Base-by-base conservation (phyloP, 53 echinoderm and acorn worm genomes). In the Stichopus horrens region DNA sequence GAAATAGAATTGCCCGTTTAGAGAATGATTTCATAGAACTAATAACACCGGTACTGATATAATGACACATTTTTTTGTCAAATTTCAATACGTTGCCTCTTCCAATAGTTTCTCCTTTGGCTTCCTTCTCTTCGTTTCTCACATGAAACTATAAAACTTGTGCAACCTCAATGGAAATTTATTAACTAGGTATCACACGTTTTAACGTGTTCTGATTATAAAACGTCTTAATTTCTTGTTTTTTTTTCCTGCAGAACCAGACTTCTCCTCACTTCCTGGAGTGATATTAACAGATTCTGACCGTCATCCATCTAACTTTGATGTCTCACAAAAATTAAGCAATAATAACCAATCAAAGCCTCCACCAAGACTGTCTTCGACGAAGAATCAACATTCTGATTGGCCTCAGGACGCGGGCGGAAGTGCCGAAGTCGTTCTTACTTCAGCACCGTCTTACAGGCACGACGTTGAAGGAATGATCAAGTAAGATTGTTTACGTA, bases 341-440 rank as follows among this genome's bases (percentile, higher is more conserved):
- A 81, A 81, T 81, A 81, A 81, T 81, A 81, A 58, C 81, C 56
- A 81, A 81, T 20, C 81, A 81, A 55, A 23, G 58, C 81, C 81
- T 56, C 21, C 81, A 81, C 57, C 81, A 11, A 58, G 81, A 22
- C 56, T 18, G 21, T 81, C 58, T 58, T 81, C 81, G 21, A 22
- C 14, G 51, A 54, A 51, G 81, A 81, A 58, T 2, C 81, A 81
- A 57, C 52, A 81, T 8, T 56, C 81, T 58, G 81, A 81, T 20
- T 81, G 81, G 81, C 58, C 20, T 56, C 56, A 76, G 37, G 76
- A 81, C 21, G 79, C 54, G 5, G 79, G 79, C 53, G 81, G 58
- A 21, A 56, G 81, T 58, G 57, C 9, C 7, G 81, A 81, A n/a
- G 81, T 81, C 20, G 57, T 81, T 4, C 53, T 81, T 2, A 56